phyloP scores from a whole-genome alignment of 2,888 invertebrate genomes.

The Eupeodes luniger region DNA sequence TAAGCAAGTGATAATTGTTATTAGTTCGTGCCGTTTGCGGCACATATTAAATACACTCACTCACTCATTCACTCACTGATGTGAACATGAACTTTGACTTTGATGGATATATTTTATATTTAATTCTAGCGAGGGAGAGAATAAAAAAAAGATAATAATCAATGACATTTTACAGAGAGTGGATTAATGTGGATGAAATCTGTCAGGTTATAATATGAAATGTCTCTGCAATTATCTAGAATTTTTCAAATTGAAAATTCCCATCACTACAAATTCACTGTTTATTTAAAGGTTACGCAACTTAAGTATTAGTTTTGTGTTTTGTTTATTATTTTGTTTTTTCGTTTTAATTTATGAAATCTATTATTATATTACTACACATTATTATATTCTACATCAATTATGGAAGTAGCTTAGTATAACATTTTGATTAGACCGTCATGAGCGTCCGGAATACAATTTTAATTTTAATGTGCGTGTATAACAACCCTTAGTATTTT shows the following conservation, averaged over 20 bases:
- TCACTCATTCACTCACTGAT: background rate
- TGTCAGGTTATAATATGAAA: constrained; percentile 39
- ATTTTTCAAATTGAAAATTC: constrained; percentile 4
- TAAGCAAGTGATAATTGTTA: background rate
- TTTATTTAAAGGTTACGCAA: constrained; percentile 53
- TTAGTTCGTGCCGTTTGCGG: constrained; percentile 1
- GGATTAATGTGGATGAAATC: constrained; percentile 36
- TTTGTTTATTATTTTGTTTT: background rate
- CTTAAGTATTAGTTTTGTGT: constrained; percentile 4
- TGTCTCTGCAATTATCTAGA: constrained; percentile 16
- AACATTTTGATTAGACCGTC: constrained; percentile 17
- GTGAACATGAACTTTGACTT: constrained; percentile 30
- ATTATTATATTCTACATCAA: constrained; percentile 11
- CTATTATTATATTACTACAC: background rate
- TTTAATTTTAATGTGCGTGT: constrained; percentile 8
- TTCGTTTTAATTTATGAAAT: constrained; percentile 2
- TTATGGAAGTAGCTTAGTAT: constrained; percentile 5
- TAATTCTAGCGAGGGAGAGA: no score
- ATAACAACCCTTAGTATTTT: constrained; percentile 6
- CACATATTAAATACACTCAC: background rate
- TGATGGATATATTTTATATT: constrained; percentile 32
- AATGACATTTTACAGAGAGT: constrained; percentile 29
- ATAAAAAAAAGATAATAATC: constrained; percentile 3
- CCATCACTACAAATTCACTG: no score
- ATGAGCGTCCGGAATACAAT: background rate